Percentiles rank a stretch among this genome's conserved stretches.
phyloP scores from a whole-genome alignment of 2,113 vertebrate species.

The Arenaria interpres region DNA sequence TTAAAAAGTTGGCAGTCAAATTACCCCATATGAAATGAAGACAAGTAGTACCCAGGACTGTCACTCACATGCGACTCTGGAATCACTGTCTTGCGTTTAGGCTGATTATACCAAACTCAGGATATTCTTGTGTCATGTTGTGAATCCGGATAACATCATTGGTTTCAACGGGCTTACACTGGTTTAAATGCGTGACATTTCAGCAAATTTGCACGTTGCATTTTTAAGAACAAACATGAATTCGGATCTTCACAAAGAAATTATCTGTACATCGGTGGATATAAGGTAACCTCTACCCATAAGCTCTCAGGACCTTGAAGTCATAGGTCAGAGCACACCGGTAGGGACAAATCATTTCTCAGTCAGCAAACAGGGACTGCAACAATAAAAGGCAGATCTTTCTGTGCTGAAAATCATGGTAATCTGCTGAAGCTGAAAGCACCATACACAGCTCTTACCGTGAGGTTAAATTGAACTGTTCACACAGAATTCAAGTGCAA shows the following conservation, averaged over 20 bases:
- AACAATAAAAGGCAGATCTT: not conserved
- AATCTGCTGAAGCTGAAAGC: not conserved
- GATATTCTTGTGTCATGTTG: not conserved
- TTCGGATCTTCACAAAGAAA: not conserved
- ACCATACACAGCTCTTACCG: not conserved
- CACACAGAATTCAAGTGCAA: not conserved
- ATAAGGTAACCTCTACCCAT: not conserved
- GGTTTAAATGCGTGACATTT: not conserved
- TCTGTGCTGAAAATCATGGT: not conserved
- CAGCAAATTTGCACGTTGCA: not conserved
- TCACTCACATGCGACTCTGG: not conserved
- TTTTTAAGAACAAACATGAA: not conserved
- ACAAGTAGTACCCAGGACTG: not conserved
- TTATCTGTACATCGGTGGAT: not conserved
- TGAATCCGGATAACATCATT: not conserved
- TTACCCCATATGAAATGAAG: not conserved
- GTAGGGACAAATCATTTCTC: not conserved
- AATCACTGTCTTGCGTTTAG: not conserved
- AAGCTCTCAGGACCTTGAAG: not conserved
- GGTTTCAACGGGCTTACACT: not conserved
- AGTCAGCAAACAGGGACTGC: not conserved
- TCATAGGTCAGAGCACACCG: rapidly evolving
- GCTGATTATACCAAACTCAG: too few species aligned
- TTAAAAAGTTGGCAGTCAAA: not conserved
- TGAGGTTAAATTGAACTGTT: not conserved